Conservation (phyloP, 2,797 vertebrate genomes). For the Hypotaenidia okinawae region DNA sequence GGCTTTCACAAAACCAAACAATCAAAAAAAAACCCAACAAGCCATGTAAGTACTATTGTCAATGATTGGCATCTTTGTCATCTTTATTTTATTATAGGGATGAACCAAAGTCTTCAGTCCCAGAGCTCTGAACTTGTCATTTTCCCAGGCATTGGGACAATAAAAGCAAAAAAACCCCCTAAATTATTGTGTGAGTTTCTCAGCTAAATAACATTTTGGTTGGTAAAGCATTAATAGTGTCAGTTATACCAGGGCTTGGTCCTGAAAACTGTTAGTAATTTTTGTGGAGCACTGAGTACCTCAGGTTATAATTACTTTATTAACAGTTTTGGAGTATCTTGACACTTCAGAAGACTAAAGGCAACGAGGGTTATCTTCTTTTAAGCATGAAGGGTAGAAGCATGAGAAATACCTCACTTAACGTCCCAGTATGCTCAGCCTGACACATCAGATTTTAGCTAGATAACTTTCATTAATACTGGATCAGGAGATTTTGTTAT, state of each 20-base stretch:
- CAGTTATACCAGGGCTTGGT: neutral
- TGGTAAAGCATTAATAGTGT: neutral
- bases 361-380: neutral
- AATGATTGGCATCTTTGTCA: neutral
- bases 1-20: neutral
- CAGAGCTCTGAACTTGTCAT: neutral
- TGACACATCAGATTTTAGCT: constrained; percentile 2
- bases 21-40: neutral
- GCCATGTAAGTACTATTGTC: neutral
- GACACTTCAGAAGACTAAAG: neutral
- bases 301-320: neutral
- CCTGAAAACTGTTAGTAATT: neutral
- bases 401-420: neutral
- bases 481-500: neutral
- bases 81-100: neutral
- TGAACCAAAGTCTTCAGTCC: neutral
- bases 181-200: neutral
- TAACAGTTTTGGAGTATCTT: neutral
- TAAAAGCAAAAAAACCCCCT: neutral
- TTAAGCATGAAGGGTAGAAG: neutral
- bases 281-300: neutral
- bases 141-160: neutral
- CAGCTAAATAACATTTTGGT: neutral
- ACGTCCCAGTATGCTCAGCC: neutral
- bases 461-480: neutral